Conservation (phyloP, 2,797 vertebrate species). For the Galago senegalensis region DNA sequence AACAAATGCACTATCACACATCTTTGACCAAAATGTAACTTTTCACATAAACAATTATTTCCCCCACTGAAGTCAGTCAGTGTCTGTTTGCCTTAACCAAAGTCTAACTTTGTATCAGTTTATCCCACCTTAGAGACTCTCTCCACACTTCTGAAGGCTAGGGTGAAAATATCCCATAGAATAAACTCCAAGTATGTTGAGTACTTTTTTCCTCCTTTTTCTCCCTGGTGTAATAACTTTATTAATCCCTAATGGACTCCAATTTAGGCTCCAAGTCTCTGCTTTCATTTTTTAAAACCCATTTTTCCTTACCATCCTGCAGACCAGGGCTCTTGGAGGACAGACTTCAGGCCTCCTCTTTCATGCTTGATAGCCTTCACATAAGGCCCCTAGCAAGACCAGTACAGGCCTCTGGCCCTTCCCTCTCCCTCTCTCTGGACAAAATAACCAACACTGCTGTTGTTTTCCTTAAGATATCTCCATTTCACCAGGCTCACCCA, state of each 20-base stretch:
- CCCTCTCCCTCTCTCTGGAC: background rate
- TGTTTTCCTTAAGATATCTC: slow-evolving; percentile 5
- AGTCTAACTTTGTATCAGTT: slow-evolving; percentile 37
- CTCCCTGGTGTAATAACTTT: slow-evolving; percentile 36
- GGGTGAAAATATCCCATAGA: background rate
- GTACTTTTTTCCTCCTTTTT: slow-evolving; percentile 21
- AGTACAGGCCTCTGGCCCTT: slow-evolving; percentile 51
- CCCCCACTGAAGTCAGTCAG: background rate
- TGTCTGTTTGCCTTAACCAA: slow-evolving; percentile 6
- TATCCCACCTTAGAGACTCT: background rate
- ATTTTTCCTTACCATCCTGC: background rate
- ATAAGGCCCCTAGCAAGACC: slow-evolving; percentile 17
- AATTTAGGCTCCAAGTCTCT: background rate
- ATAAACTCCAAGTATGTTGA: slow-evolving; percentile 16
- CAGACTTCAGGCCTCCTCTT: slow-evolving; percentile 7
- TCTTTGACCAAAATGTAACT: background rate
- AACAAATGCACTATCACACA: background rate
- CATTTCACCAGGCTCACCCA: slow-evolving; percentile 56
- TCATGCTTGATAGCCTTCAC: background rate
- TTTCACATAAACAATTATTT: background rate
- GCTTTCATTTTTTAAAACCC: background rate
- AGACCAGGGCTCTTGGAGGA: background rate
- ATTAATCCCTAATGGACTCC: background rate
- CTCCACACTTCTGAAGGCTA: slow-evolving; percentile 14
- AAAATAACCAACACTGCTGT: background rate